Evolutionary conservation across 2,888 invertebrate genomes (phyloP).

Genomic region (Dorcus hopei): DNA sequence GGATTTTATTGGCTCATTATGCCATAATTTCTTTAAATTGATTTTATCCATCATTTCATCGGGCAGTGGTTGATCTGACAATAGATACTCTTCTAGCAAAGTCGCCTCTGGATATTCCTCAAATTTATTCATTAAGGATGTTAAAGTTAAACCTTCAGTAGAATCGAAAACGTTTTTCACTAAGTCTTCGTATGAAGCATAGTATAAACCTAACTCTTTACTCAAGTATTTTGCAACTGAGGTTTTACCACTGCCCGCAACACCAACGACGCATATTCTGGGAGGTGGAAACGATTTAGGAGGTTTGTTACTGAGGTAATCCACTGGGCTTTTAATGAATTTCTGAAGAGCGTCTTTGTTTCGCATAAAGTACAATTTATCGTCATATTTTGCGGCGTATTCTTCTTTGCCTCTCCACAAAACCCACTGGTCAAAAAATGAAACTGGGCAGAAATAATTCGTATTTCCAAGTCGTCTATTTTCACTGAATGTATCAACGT

Average conservation of each 20-base stretch:
- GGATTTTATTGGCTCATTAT: constrained; percentile 50
- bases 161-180: constrained; percentile 29
- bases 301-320: constrained; percentile 52
- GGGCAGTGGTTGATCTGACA: constrained; percentile 51
- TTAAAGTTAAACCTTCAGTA: not conserved
- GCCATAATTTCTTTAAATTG: constrained; percentile 50
- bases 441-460: constrained; percentile 60
- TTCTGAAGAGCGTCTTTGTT: constrained; percentile 51
- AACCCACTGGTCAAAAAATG: constrained; percentile 53
- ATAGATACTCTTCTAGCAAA: constrained; percentile 50
- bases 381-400: constrained; percentile 52
- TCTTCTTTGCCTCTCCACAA: constrained; percentile 62
- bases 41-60: constrained; percentile 49
- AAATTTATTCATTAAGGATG: not conserved
- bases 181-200: constrained; percentile 50
- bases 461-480: constrained; percentile 56
- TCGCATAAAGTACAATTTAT: constrained; percentile 55
- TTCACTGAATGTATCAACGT: constrained; percentile 26
- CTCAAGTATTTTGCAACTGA: constrained; percentile 52
- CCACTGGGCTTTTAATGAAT: constrained; percentile 53
- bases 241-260: constrained; percentile 56
- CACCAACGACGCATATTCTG: constrained; percentile 59
- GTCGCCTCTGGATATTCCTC: not conserved
- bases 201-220: constrained; percentile 55
- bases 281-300: constrained; percentile 51